These are phyloP conservation scores for Petrolisthes cinctipes DNA, from an alignment of 2,888 invertebrate genomes.

Conservation along the genomic window DNA sequence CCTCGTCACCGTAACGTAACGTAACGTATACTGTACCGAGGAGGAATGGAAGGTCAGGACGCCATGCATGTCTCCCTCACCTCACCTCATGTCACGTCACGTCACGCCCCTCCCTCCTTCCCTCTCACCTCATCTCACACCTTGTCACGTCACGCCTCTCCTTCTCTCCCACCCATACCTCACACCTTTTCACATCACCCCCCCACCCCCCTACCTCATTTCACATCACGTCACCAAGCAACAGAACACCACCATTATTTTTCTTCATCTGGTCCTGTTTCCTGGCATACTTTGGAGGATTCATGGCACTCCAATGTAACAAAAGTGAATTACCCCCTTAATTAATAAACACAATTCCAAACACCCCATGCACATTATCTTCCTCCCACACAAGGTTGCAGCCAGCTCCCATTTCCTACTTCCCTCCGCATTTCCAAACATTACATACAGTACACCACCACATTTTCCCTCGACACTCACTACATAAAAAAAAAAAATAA, in stretches of 20 bases:
- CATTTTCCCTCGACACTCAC: not conserved
- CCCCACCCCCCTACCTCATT: not conserved
- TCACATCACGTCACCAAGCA: not conserved
- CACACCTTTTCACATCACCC: not conserved
- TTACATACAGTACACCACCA: too few species aligned
- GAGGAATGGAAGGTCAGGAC: too few species aligned
- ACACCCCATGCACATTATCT: not conserved
- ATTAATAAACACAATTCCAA: too few species aligned
- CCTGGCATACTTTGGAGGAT: too few species aligned
- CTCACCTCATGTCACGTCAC: too few species aligned
- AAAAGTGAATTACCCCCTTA: too few species aligned
- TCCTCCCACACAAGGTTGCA: not conserved
- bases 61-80: too few species aligned
- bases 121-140: not conserved
- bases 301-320: too few species aligned
- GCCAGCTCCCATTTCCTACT: not conserved
- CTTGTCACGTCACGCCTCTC: not conserved
- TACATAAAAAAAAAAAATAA: not conserved
- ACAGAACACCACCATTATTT: not conserved
- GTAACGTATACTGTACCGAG: too few species aligned
- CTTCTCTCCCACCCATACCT: not conserved
- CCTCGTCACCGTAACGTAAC: too few species aligned
- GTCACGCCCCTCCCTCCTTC: not conserved
- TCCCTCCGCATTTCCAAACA: too few species aligned
- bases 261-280: too few species aligned